Base-by-base conservation (phyloP, 2,888 invertebrate genomes). In the Cynaeus angustus region DNA sequence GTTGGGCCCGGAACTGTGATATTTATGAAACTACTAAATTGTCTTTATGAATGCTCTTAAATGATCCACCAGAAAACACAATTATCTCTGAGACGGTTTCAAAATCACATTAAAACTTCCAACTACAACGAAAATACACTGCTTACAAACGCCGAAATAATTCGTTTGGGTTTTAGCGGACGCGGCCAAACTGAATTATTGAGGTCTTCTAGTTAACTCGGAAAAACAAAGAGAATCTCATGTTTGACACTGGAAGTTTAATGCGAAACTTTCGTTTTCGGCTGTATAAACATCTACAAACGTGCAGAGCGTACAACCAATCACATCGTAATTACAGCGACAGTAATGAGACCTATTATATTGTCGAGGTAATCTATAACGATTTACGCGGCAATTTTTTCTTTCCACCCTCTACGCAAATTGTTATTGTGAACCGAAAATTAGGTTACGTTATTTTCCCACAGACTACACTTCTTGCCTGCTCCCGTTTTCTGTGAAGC, bases 1-100 rank as follows among this genome's bases (percentile, higher is more conserved):
- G 66, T 21, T 55, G 38, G 21, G 30, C 33, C 30, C 30, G 28
- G 55, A 65, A 28, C 53, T 55, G 48, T 48, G 48, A 66, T 66
- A 66, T 66, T 66, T 66, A 66, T 66, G 66, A 66, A 66, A 66
- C 56, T 58, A 66, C 56, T 66, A 66, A 66, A 58, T 56, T 46
- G 37, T 66, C 56, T 66, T 66, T 66, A 66, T 48, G 48, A 66
- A 48, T 48, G 66, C 56, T 48, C 48, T 41, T 56, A 66, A 66
- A 58, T 56, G 58, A 56, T 58, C 66, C 58, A 43, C 43, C 66
- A 64, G 66, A 66, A 66, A 33, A 56, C 56, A 66, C 66, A 66
- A 67, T 67, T 67, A 59, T 52, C 50, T 50, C 43, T 16, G 50
- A 50, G 58, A 41, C 66, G 55, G 53, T 66, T 55, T 56, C 65